These are phyloP conservation scores for Oscheius sp. DNA, from an alignment of 2,888 invertebrate species.

Conservation along the genomic window DNA sequence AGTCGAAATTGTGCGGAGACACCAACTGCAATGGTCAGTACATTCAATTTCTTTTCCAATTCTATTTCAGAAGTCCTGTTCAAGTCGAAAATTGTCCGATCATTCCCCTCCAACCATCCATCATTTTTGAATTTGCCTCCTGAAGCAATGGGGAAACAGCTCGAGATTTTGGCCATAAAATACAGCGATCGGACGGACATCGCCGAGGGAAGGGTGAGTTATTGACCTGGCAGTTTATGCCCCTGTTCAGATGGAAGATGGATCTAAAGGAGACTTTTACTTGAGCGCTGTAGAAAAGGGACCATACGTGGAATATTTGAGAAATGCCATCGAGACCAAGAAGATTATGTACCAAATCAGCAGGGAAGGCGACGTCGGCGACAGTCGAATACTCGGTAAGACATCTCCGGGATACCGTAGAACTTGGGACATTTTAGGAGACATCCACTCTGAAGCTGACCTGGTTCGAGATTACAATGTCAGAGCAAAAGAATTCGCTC, in stretches of 20 bases:
- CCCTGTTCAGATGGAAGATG: conserved; percentile 45
- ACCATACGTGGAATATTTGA: conserved; percentile 55
- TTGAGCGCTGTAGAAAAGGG: conserved; percentile 46
- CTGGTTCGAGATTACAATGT: conserved; percentile 59
- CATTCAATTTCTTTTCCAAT: neutral
- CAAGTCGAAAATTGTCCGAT: conserved; percentile 51
- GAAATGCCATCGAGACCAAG: conserved; percentile 50
- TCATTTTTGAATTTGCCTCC: conserved; percentile 2
- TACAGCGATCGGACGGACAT: conserved; percentile 61
- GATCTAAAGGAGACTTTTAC: conserved; percentile 49
- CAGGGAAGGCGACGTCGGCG: conserved; percentile 50
- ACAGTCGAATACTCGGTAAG: conserved; percentile 43
- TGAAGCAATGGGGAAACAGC: conserved; percentile 9
- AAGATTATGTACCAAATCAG: conserved; percentile 52
- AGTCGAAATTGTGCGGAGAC: conserved; percentile 56
- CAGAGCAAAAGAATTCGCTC: conserved; percentile 31
- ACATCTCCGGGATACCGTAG: neutral
- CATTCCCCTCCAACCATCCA: conserved; percentile 38
- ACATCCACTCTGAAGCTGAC: conserved; percentile 50
- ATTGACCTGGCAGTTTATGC: neutral
- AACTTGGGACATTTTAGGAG: conserved; percentile 32
- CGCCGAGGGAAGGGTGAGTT: conserved; percentile 52
- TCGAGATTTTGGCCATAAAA: conserved; percentile 56
- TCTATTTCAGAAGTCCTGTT: conserved; percentile 52
- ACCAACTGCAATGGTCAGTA: conserved; percentile 44